Conservation (phyloP, 2,888 invertebrate species). For the Eupelmus urozonus region DNA sequence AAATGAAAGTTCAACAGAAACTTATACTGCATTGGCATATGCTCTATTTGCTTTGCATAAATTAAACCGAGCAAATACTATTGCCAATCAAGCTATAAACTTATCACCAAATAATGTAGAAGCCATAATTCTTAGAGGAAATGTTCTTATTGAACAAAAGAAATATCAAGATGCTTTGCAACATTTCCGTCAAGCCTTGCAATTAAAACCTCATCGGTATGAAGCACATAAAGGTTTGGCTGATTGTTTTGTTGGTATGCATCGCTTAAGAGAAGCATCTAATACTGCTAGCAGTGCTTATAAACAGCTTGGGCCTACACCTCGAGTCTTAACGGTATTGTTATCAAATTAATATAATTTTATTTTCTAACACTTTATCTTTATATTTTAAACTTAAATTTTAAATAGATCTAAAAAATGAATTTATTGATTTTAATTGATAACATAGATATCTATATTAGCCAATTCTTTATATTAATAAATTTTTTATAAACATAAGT, state of each 20-base stretch:
- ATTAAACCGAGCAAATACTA: slow-evolving; percentile 84
- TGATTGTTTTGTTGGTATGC: slow-evolving; percentile 84
- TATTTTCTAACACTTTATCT: no score
- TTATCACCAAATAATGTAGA: slow-evolving; percentile 84
- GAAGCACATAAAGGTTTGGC: slow-evolving; percentile 89
- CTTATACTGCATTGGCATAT: slow-evolving; percentile 89
- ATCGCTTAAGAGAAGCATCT: slow-evolving; percentile 85
- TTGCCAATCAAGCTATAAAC: slow-evolving; percentile 85
- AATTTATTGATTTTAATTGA: not conserved
- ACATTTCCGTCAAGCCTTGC: slow-evolving; percentile 84
- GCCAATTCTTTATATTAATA: no score
- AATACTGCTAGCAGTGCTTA: slow-evolving; percentile 85
- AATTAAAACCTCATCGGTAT: slow-evolving; percentile 82
- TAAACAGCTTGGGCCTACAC: slow-evolving; percentile 85
- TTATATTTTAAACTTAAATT: not conserved
- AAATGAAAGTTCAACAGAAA: slow-evolving; percentile 82
- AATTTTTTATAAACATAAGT: slow-evolving; percentile 29
- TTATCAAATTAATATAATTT: not conserved
- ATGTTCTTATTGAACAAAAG: slow-evolving; percentile 82
- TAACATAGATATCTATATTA: no score
- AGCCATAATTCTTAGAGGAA: slow-evolving; percentile 86
- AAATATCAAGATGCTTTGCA: slow-evolving; percentile 83
- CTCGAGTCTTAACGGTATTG: slow-evolving; percentile 85
- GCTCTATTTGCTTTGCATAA: slow-evolving; percentile 82
- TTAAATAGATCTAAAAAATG: not conserved